Base-by-base conservation (phyloP, 1,140 invertebrate genomes). In the Drosophila navojoa region DNA sequence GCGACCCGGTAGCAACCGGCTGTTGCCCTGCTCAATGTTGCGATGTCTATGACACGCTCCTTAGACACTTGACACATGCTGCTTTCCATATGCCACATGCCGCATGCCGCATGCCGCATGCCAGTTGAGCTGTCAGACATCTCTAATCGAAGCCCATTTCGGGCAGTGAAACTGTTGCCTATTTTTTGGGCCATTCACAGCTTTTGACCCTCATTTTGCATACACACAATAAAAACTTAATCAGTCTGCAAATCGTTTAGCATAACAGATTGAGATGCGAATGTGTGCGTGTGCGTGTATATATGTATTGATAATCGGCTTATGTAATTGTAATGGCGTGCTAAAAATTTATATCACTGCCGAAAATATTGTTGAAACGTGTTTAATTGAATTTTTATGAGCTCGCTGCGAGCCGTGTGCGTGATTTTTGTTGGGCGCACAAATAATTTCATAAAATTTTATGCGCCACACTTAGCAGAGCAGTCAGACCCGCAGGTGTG, bases 311-410 rank as follows among this genome's bases (percentile, higher is more conserved):
- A 35, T 61, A 87, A 87, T 87, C 82, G 72, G 79, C 71, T 87
- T 89, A 79, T 82, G 84, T 87, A 87, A 87, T 87, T 87, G 82
- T 87, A 86, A 86, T 82, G 79, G 67, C 84, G 79, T 79, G 82
- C 86, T 87, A 82, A 87, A 87, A 87, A 86, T 86, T 86, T 73
- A 86, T 86, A 81, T 87, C 66, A 86, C 69, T 87, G 79, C 79
- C 78, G 47, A 82, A 86, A 89, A 89, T 87, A 87, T 89, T 77
- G 79, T 74, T 53, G 76, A 82, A 89, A 87, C 84, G 84, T 87
- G 82, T 87, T 87, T 87, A 87, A 87, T 87, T 87, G 82, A 87
- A 89, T 87, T 87, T 89, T 89, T 89, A 87, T 87, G 84, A 76
- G 78, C 74, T 58, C 59, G 35, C 60, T 62, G 69, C 29, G 50